Conservation (phyloP, 2,113 vertebrate genomes). For the Podilymbus podiceps region DNA sequence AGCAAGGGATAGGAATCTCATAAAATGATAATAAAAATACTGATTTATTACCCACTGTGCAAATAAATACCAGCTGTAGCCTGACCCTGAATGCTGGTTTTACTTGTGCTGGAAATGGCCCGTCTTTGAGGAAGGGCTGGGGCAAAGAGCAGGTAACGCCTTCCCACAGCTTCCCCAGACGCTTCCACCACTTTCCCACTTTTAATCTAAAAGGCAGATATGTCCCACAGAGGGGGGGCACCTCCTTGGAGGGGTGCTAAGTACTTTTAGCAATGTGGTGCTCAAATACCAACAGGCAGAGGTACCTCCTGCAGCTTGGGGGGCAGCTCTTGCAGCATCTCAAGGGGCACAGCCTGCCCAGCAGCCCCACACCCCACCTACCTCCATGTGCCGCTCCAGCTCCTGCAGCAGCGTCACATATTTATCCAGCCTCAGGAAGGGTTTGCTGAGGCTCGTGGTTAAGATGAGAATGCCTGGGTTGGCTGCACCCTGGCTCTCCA, state of each 20-base stretch:
- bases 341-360: background rate
- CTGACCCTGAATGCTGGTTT: background rate
- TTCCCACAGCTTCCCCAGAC: background rate
- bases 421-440: constrained; percentile 95
- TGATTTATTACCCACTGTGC: background rate
- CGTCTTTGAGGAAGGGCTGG: background rate
- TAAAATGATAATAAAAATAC: background rate
- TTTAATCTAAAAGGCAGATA: background rate
- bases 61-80: background rate
- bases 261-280: background rate
- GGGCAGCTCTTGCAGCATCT: background rate
- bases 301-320: background rate
- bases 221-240: rapidly evolving
- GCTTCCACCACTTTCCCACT: background rate
- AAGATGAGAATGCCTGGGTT: constrained; percentile 88
- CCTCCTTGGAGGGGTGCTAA: background rate
- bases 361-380: constrained; percentile 46
- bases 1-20: background rate
- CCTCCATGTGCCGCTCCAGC: constrained; percentile 95
- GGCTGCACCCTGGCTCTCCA: constrained; percentile 92
- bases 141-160: background rate
- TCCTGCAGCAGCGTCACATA: constrained; percentile 93
- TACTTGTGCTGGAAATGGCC: background rate
- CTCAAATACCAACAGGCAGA: background rate
- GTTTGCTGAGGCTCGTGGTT: constrained; percentile 95